These are phyloP conservation scores for Stylophora pistillata DNA, from an alignment of 64 coral and sea anemone species.

Conservation along the genomic window DNA sequence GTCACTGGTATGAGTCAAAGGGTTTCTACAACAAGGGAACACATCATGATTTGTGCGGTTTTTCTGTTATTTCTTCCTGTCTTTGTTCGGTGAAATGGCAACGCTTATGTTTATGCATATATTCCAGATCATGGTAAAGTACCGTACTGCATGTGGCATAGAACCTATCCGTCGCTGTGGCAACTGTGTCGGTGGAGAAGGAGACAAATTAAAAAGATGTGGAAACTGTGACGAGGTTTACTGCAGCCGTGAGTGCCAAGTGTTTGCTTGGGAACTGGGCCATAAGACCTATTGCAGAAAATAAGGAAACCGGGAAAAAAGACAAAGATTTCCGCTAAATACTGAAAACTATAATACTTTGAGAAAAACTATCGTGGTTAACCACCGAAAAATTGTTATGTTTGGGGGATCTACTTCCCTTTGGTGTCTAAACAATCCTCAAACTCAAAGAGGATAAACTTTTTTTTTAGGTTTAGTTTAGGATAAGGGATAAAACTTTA, in stretches of 20 bases:
- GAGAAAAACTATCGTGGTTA: too few species aligned
- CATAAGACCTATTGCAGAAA: slow-evolving; percentile 78
- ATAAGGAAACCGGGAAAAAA: not conserved
- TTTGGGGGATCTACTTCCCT: too few species aligned
- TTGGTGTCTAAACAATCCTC: too few species aligned
- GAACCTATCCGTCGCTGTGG: slow-evolving; percentile 89
- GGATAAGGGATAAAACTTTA: too few species aligned
- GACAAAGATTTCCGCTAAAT: too few species aligned
- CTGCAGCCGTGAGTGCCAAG: slow-evolving; percentile 71
- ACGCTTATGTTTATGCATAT: not conserved
- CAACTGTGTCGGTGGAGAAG: slow-evolving; percentile 76
- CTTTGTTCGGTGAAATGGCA: not conserved
- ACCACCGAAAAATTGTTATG: too few species aligned
- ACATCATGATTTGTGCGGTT: too few species aligned
- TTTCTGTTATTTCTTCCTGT: not conserved
- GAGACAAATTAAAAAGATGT: slow-evolving; percentile 91
- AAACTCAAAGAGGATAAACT: too few species aligned
- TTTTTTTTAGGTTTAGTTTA: too few species aligned
- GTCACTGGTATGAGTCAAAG: too few species aligned
- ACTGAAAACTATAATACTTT: too few species aligned
- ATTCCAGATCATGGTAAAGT: slow-evolving; percentile 68
- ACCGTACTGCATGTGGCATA: slow-evolving; percentile 61
- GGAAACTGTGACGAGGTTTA: slow-evolving; percentile 80
- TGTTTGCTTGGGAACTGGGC: slow-evolving; percentile 73
- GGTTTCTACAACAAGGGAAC: too few species aligned